Evolutionary conservation across 1,140 invertebrate species (phyloP).

Genomic region (Lethocerus indicus): DNA sequence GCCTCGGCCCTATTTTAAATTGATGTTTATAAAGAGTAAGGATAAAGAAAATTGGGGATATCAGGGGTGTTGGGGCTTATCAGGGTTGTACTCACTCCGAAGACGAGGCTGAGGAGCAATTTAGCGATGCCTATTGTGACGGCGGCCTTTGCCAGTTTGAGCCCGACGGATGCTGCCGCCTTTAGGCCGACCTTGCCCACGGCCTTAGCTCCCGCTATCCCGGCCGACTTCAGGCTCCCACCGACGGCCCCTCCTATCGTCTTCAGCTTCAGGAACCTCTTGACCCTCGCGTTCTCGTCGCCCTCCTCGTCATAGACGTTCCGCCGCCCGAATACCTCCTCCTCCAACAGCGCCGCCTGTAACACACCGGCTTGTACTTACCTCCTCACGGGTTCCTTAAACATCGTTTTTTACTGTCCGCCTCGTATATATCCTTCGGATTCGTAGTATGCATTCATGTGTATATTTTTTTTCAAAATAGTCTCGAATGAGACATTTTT

Average conservation of each 20-base stretch:
- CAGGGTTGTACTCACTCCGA: constrained; percentile 16
- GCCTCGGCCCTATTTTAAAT: too few relatives aligned
- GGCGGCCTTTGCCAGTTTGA: constrained; percentile 14
- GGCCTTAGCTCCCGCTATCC: not conserved
- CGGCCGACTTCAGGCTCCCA: not conserved
- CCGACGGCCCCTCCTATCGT: not conserved
- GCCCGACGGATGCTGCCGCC: constrained; percentile 10
- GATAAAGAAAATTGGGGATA: too few relatives aligned
- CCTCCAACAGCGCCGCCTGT: constrained; percentile 3
- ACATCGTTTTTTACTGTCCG: too few relatives aligned
- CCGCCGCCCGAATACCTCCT: constrained; percentile 14
- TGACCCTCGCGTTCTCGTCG: constrained; percentile 9
- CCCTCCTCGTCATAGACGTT: too few relatives aligned
- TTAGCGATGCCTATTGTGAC: constrained; percentile 14
- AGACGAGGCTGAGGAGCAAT: constrained; percentile 13
- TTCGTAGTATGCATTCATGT: too few relatives aligned
- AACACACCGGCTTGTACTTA: too few relatives aligned
- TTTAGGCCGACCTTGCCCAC: constrained; percentile 8
- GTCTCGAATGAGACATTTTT: too few relatives aligned
- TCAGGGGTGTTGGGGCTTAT: too few relatives aligned
- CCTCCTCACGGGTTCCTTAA: too few relatives aligned
- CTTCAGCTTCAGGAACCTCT: constrained; percentile 10
- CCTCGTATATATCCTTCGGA: too few relatives aligned
- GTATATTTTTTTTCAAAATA: too few relatives aligned
- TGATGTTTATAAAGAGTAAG: too few relatives aligned